These are phyloP conservation scores for Aleadryas rufinucha DNA, from an alignment of 2,113 vertebrate species.

Conservation along the genomic window DNA sequence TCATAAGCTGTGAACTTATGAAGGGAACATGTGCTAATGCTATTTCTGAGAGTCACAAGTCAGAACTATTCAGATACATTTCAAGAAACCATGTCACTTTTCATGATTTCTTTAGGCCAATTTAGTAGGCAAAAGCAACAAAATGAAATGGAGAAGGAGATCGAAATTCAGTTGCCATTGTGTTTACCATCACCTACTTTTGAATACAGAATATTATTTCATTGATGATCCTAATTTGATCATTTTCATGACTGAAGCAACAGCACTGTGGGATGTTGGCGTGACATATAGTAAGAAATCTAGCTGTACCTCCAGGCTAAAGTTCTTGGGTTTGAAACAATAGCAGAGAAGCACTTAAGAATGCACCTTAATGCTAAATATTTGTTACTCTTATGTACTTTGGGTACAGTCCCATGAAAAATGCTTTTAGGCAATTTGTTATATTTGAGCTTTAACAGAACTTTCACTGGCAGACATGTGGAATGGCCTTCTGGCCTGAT, in stretches of 20 bases:
- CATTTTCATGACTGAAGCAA: background rate
- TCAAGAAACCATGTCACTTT: background rate
- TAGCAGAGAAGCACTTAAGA: slow-evolving; percentile 18
- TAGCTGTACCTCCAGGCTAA: background rate
- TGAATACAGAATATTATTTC: background rate
- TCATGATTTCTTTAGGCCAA: background rate
- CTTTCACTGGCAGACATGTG: background rate
- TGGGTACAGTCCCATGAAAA: background rate
- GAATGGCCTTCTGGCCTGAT: background rate
- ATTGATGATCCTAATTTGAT: background rate
- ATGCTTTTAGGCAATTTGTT: background rate
- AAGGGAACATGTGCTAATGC: slow-evolving; percentile 37
- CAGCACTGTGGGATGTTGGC: background rate
- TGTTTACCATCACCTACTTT: accelerated
- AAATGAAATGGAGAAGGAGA: background rate
- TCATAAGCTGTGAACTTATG: slow-evolving; percentile 10
- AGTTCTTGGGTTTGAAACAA: background rate
- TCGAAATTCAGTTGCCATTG: background rate
- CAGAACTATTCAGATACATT: background rate
- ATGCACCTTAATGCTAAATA: background rate
- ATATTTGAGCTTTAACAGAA: background rate
- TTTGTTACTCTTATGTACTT: slow-evolving; percentile 6
- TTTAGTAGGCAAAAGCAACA: background rate
- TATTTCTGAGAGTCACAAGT: slow-evolving; percentile 34
- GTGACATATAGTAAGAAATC: background rate